phyloP scores from a whole-genome alignment of 2,113 vertebrate genomes.

The Larimichthys polyactis region DNA sequence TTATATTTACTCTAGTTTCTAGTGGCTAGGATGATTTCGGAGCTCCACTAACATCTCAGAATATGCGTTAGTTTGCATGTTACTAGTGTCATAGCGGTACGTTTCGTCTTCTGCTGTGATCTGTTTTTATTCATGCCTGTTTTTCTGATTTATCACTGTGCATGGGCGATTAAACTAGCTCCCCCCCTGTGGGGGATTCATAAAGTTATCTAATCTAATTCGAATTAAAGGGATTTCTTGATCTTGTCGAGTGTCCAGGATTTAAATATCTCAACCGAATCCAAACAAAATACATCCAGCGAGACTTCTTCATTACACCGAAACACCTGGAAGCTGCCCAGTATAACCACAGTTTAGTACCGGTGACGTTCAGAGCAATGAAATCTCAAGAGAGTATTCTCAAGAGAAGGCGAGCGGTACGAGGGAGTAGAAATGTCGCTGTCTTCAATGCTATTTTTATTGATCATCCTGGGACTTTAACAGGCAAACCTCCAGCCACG shows the following conservation, averaged over 20 bases:
- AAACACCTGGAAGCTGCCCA: background rate
- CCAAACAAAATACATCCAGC: background rate
- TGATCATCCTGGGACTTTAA: background rate
- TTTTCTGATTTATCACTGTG: background rate
- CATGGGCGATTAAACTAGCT: background rate
- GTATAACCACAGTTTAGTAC: background rate
- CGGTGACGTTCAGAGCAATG: background rate
- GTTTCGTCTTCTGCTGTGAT: background rate
- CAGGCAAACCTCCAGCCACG: background rate
- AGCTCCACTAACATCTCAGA: background rate
- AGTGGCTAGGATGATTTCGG: background rate
- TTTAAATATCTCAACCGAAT: background rate
- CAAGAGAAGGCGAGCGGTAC: background rate
- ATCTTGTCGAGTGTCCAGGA: background rate
- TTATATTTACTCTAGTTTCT: background rate
- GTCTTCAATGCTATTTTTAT: background rate
- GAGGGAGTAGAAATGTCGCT: background rate
- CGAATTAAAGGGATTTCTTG: background rate
- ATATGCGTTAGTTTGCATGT: background rate
- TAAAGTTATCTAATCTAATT: background rate
- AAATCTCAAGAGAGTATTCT: background rate
- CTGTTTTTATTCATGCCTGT: background rate
- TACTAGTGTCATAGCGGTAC: background rate
- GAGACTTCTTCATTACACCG: background rate
- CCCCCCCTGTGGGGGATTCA: background rate